Percentiles rank a stretch among this genome's conserved stretches.
These are phyloP conservation scores for Cercopithecus hamlyni DNA, from an alignment of 2,797 vertebrate genomes.

Conservation along the genomic window DNA sequence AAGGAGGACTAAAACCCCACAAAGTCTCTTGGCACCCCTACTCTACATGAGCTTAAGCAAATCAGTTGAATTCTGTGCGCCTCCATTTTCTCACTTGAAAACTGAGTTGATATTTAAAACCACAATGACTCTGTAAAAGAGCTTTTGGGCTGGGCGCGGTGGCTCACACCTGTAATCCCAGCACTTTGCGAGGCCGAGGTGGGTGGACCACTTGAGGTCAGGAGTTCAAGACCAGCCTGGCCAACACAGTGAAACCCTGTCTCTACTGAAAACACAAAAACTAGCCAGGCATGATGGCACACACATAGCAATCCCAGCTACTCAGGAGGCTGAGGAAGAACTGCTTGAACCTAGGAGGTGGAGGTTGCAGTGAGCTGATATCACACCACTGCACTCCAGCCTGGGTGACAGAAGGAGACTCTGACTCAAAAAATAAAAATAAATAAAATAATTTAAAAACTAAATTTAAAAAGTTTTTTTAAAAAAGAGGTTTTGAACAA, in stretches of 20 bases:
- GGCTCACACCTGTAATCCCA: neutral
- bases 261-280: neutral
- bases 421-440: neutral
- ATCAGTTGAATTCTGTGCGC: neutral
- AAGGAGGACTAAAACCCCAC: neutral
- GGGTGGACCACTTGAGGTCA: neutral
- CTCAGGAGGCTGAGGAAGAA: neutral
- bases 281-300: neutral
- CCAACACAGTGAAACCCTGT: neutral
- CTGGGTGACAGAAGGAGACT: neutral
- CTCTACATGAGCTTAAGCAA: neutral
- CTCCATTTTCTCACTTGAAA: neutral
- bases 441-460: neutral
- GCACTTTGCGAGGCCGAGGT: neutral
- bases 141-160: rapidly evolving
- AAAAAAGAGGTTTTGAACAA: neutral
- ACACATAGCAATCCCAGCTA: neutral
- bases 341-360: neutral
- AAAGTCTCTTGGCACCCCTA: neutral
- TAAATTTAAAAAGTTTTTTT: too few relatives aligned
- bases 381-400: neutral
- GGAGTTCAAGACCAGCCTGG: neutral
- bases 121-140: neutral
- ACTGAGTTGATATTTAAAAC: neutral
- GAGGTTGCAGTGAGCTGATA: neutral